Evolutionary conservation across 2,113 vertebrate genomes (phyloP).

Genomic region (Motacilla alba): DNA sequence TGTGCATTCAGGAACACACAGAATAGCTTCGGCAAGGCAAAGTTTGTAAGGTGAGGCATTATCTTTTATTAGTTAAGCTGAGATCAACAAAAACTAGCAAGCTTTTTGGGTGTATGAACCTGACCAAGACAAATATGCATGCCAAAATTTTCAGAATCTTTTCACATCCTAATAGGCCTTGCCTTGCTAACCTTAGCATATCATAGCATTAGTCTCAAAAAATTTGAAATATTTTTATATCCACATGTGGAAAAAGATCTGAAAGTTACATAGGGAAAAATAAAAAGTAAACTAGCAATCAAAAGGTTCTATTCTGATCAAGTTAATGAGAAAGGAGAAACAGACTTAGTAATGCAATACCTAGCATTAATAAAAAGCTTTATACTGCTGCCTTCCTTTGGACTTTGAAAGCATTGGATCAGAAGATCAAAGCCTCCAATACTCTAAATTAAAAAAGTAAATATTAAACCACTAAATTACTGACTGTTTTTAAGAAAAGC

Average conservation of each 20-base stretch:
- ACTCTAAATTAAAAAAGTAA: neutral
- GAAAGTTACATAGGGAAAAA: neutral
- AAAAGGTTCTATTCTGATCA: neutral
- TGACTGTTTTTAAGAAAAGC: neutral
- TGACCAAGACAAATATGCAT: rapidly evolving
- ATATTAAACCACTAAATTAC: neutral
- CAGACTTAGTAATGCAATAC: neutral
- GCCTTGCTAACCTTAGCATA: neutral
- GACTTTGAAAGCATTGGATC: neutral
- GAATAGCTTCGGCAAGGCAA: neutral
- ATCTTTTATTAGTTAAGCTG: neutral
- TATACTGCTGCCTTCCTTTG: neutral
- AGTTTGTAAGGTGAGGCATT: neutral
- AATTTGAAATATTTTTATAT: neutral
- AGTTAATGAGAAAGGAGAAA: neutral
- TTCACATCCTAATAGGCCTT: neutral
- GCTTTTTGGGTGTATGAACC: neutral
- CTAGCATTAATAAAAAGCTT: neutral
- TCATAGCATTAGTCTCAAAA: neutral
- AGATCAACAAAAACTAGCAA: neutral
- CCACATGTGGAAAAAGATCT: neutral
- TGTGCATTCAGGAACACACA: rapidly evolving
- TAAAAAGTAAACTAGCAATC: neutral
- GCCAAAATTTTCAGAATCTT: neutral
- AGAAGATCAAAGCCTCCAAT: neutral